A percentile compares a stretch with the other conserved stretches of the same genome.
phyloP scores from a whole-genome alignment of 2,888 invertebrate genomes.

The Tridacna crocea region DNA sequence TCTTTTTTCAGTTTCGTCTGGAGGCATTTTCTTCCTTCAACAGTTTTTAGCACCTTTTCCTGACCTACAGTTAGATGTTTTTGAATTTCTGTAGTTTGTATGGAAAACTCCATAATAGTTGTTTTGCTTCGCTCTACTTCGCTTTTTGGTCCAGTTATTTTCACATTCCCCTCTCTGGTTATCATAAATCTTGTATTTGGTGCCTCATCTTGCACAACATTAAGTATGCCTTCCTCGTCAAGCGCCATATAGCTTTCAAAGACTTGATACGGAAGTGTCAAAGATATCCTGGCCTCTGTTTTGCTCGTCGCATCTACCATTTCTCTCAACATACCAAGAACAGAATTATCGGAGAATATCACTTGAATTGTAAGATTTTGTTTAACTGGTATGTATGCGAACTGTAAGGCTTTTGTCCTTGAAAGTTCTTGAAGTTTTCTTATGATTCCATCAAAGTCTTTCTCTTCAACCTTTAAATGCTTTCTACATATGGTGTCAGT shows the following conservation, averaged over 20 bases:
- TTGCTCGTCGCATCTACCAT: not conserved
- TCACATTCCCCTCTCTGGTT: not conserved
- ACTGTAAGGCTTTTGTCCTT: not conserved
- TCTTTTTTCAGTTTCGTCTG: not conserved
- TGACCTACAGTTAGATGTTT: not conserved
- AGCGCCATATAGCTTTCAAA: conserved; percentile 4
- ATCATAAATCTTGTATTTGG: not conserved
- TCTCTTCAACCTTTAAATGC: not conserved
- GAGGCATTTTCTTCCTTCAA: not conserved
- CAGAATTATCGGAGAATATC: not conserved
- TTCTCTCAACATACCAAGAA: not conserved
- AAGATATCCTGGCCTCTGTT: not conserved
- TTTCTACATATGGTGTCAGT: not conserved
- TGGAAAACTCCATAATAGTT: not conserved
- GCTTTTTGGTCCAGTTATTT: not conserved
- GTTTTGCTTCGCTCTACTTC: not conserved
- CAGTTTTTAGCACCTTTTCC: not conserved
- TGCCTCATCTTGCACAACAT: not conserved
- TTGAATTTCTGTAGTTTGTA: not conserved
- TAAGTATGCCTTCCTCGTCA: not conserved
- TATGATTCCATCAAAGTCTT: not conserved
- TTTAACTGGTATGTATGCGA: not conserved
- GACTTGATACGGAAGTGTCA: not conserved
- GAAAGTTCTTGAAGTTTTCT: not conserved
- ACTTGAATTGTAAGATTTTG: not conserved